Evolutionary conservation across 2,797 vertebrate genomes (phyloP).

Genomic region (Erethizon dorsatum): DNA sequence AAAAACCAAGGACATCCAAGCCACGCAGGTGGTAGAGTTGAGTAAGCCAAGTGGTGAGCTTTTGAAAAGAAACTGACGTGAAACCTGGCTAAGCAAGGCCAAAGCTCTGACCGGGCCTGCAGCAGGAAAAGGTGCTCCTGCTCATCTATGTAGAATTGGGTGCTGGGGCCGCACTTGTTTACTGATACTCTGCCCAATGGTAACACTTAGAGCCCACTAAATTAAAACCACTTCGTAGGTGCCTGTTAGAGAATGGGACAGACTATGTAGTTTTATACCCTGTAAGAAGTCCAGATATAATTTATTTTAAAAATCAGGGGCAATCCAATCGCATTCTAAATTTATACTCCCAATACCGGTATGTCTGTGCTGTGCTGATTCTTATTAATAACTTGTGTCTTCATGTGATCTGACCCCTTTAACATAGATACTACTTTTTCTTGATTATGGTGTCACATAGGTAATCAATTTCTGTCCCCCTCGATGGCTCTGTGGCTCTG

Average conservation of each 20-base stretch:
- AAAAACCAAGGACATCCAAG: neutral
- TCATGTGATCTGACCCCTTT: neutral
- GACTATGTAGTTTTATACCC: neutral
- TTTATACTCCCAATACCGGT: neutral
- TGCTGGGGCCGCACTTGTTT: neutral
- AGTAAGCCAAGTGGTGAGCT: neutral
- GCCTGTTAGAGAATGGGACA: neutral
- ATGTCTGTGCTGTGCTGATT: neutral
- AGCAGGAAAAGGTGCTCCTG: no score
- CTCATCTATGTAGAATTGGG: neutral
- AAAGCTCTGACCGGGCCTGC: neutral
- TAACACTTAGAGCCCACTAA: neutral
- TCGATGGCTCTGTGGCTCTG: neutral
- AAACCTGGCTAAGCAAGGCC: neutral
- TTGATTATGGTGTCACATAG: neutral
- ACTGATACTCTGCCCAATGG: neutral
- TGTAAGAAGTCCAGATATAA: neutral
- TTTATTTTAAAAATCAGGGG: neutral
- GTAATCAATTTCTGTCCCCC: slow-evolving; percentile 9
- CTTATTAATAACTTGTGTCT: neutral
- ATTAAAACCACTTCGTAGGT: neutral
- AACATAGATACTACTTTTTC: neutral
- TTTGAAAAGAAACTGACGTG: neutral
- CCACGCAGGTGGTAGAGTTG: rapidly evolving
- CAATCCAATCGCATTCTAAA: neutral